Evolutionary conservation across 2,113 vertebrate genomes (phyloP).

Genomic region (Pelecanus crispus): DNA sequence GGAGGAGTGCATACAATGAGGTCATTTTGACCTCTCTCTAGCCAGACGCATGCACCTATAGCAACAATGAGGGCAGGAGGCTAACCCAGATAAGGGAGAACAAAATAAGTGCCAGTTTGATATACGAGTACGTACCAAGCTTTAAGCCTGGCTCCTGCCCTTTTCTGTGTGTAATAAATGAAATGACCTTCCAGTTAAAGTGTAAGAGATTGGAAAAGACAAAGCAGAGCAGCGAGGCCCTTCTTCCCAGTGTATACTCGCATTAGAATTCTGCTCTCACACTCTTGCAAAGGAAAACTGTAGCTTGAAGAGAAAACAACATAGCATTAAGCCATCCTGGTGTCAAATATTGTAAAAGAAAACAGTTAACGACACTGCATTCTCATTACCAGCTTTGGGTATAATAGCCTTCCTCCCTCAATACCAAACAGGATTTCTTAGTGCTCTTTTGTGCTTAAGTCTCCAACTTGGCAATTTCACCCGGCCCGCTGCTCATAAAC

Average conservation of each 20-base stretch:
- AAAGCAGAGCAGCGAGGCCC: slow-evolving; percentile 7
- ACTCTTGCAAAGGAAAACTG: slow-evolving; percentile 35
- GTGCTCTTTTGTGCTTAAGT: slow-evolving; percentile 1
- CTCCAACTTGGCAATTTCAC: background rate
- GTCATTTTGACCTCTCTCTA: slow-evolving; percentile 1
- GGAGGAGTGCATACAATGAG: background rate
- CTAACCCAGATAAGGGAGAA: slow-evolving; percentile 25
- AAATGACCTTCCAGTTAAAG: slow-evolving; percentile 55
- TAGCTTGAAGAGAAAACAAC: slow-evolving; percentile 49
- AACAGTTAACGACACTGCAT: slow-evolving; percentile 36
- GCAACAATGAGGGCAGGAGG: background rate
- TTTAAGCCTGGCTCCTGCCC: slow-evolving; percentile 24
- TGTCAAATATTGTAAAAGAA: slow-evolving; percentile 55
- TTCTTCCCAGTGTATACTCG: background rate
- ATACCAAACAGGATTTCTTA: slow-evolving; percentile 11
- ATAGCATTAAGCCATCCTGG: slow-evolving; percentile 38
- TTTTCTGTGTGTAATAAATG: slow-evolving; percentile 56
- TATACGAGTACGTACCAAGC: slow-evolving; percentile 28
- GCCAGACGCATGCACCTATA: background rate
- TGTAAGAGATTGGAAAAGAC: slow-evolving; percentile 47
- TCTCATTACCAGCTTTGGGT: slow-evolving; percentile 48
- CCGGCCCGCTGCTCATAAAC: background rate
- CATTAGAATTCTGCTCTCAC: slow-evolving; percentile 48
- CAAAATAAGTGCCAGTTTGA: slow-evolving; percentile 58
- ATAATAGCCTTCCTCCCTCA: background rate